Conservation (phyloP, 2,113 vertebrate genomes). For the Holacanthus passer region DNA sequence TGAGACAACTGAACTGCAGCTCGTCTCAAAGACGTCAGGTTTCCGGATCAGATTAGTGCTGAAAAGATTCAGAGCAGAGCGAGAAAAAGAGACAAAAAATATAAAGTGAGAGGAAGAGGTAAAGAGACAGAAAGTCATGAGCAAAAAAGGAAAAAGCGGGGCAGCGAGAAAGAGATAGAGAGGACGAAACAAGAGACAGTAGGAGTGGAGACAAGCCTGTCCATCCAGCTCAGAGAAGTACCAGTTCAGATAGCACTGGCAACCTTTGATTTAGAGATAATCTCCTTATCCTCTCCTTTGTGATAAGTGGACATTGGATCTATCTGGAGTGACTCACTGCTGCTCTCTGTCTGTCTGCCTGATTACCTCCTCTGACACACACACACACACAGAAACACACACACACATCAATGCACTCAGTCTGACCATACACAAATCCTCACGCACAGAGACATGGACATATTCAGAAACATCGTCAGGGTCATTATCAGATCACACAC, state of each 20-base stretch:
- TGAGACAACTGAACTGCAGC: neutral
- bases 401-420: neutral
- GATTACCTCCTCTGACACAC: constrained; percentile 46
- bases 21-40: neutral
- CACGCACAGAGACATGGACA: neutral
- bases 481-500: neutral
- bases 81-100: neutral
- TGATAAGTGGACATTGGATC: constrained; percentile 83
- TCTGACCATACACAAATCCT: neutral
- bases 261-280: constrained; percentile 78
- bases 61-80: neutral
- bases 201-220: constrained; percentile 19
- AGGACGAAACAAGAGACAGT: neutral
- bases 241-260: constrained; percentile 55
- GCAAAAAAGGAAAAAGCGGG: neutral
- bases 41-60: neutral
- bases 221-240: constrained; percentile 48
- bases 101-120: neutral
- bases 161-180: neutral
- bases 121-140: neutral
- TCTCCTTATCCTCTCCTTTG: constrained; percentile 78
- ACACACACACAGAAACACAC: constrained; percentile 28
- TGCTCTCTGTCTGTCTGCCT: constrained; percentile 41
- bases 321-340: constrained; percentile 75
- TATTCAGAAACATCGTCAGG: neutral